Conservation (phyloP, 2,797 vertebrate genomes). For the Neosalanx taihuensis region DNA sequence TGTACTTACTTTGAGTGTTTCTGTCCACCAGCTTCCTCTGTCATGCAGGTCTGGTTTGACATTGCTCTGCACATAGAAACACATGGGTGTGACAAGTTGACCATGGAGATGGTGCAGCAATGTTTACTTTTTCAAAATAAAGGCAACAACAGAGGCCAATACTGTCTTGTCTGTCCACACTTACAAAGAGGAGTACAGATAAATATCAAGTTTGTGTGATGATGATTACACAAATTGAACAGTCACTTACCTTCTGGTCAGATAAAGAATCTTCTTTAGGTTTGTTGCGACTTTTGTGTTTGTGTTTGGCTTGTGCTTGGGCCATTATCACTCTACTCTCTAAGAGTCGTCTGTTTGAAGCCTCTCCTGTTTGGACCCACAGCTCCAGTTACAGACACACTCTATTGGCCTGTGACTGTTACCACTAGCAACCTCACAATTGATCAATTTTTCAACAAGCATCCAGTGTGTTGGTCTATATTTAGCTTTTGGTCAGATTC, state of each 20-base stretch:
- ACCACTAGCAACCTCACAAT: conserved; percentile 62
- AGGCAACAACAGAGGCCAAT: not conserved
- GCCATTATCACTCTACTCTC: conserved; percentile 10
- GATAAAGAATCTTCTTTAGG: conserved; percentile 38
- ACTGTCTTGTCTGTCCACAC: conserved; percentile 9
- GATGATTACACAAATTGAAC: conserved; percentile 22
- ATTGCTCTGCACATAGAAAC: conserved; percentile 50
- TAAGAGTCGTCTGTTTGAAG: conserved; percentile 15
- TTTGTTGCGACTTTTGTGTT: conserved; percentile 42
- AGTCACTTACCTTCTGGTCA: conserved; percentile 57
- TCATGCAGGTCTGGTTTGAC: conserved; percentile 48
- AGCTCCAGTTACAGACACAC: conserved; percentile 62
- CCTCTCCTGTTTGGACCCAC: conserved; percentile 28
- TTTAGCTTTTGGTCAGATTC: conserved; percentile 42
- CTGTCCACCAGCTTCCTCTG: conserved; percentile 71
- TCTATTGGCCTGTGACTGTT: conserved; percentile 56
- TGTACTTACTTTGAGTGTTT: conserved; percentile 64
- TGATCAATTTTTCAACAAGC: conserved; percentile 68
- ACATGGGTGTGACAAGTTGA: not conserved
- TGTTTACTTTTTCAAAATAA: not conserved
- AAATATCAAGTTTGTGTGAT: not conserved
- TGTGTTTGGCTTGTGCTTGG: conserved; percentile 46
- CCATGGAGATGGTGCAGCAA: not conserved
- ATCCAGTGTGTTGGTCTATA: conserved; percentile 47
- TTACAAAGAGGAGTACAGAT: not conserved